Evolutionary conservation across 2,113 vertebrate species (phyloP).

Genomic region (Heterochromis multidens): DNA sequence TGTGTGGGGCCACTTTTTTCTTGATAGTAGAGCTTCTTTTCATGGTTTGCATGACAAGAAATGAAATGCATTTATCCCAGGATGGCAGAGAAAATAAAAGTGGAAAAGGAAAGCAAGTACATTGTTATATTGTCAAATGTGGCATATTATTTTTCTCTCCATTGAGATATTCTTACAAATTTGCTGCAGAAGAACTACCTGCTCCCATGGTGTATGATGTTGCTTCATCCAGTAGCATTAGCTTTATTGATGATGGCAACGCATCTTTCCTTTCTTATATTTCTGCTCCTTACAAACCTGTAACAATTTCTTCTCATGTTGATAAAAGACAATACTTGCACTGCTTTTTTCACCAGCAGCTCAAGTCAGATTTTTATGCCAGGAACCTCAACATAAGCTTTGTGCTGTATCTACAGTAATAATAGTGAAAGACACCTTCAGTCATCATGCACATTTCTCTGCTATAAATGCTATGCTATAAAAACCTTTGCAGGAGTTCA

Average conservation of each 20-base stretch:
- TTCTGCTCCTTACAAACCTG: not conserved
- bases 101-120: not conserved
- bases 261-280: not conserved
- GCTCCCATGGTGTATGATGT: not conserved
- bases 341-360: not conserved
- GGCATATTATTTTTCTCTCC: not conserved
- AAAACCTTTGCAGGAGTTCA: not conserved
- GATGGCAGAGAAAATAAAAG: not conserved
- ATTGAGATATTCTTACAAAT: not conserved
- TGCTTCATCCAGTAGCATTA: not conserved
- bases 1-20: not conserved
- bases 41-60: not conserved
- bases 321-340: not conserved
- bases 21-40: not conserved
- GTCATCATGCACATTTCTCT: not conserved
- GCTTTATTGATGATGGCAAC: not conserved
- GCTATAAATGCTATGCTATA: not conserved
- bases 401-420: not conserved
- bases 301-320: not conserved
- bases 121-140: conserved; percentile 10
- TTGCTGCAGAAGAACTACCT: not conserved
- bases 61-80: not conserved
- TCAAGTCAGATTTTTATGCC: not conserved
- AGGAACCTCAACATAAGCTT: not conserved
- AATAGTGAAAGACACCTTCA: not conserved